phyloP scores from a whole-genome alignment of 2,888 invertebrate species.

The Eilema griseolum region DNA sequence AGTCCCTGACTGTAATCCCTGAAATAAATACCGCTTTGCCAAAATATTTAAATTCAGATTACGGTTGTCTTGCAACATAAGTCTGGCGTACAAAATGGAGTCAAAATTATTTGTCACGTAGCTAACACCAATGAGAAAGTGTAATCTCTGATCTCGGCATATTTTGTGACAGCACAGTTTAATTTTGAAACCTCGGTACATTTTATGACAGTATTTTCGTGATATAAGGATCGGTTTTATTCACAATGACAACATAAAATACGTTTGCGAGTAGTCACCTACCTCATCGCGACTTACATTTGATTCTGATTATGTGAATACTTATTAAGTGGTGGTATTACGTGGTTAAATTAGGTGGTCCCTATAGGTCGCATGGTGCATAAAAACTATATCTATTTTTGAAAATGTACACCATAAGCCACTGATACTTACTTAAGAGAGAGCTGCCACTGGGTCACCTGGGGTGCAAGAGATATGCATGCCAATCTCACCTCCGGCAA shows the following conservation, averaged over 20 bases:
- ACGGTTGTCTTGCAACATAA: neutral
- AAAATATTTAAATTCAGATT: slow-evolving; percentile 1
- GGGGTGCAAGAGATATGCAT: too few relatives aligned
- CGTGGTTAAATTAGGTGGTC: too few relatives aligned
- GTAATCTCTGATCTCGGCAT: neutral
- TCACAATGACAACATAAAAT: neutral
- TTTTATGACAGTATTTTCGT: neutral
- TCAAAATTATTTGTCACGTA: slow-evolving; percentile 2
- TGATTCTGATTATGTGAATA: too few relatives aligned
- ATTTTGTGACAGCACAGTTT: neutral
- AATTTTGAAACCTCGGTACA: neutral
- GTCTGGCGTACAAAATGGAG: neutral
- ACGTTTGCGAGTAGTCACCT: too few relatives aligned
- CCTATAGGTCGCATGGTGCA: too few relatives aligned
- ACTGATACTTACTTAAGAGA: too few relatives aligned
- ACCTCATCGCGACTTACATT: too few relatives aligned
- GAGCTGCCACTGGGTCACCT: too few relatives aligned
- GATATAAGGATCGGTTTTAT: neutral
- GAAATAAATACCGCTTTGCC: neutral
- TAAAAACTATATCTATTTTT: too few relatives aligned
- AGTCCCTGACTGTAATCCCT: neutral
- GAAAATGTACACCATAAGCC: too few relatives aligned
- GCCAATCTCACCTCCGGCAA: too few relatives aligned
- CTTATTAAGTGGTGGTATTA: too few relatives aligned
- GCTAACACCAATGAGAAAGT: slow-evolving; percentile 2